A percentile compares a stretch with the other conserved stretches of the same genome.
Conservation (phyloP, 2,888 invertebrate genomes). For the Caenorhabditis macrosperma region DNA sequence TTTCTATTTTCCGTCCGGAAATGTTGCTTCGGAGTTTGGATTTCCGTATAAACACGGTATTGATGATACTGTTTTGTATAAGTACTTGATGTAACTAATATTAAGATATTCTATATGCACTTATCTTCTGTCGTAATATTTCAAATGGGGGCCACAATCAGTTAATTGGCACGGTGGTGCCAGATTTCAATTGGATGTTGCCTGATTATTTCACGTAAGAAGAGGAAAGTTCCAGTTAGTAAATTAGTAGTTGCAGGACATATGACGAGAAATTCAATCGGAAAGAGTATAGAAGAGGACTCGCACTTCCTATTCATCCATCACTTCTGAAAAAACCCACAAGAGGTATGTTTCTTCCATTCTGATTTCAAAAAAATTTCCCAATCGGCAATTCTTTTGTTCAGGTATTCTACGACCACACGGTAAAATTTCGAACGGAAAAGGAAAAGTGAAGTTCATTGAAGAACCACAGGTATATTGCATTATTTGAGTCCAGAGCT, state of each 20-base stretch:
- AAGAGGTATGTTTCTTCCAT: background rate
- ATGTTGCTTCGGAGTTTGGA: constrained; percentile 32
- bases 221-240: background rate
- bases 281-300: too few species aligned
- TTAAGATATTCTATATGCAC: background rate
- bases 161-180: background rate
- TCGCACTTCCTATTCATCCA: background rate
- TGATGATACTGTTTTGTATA: background rate
- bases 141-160: background rate
- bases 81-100: background rate
- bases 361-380: too few species aligned
- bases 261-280: too few species aligned
- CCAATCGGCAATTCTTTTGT: too few species aligned
- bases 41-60: constrained; percentile 5
- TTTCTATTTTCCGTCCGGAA: constrained; percentile 32
- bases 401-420: too few species aligned
- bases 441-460: background rate
- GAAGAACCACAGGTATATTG: background rate
- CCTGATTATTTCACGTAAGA: background rate
- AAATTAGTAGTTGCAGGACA: too few species aligned
- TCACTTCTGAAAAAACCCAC: background rate
- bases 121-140: background rate
- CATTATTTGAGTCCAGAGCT: background rate
- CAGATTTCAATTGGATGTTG: background rate
- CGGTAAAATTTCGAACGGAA: too few species aligned